Conservation (phyloP, 1,140 invertebrate genomes). For the Teleopsis dalmanni region DNA sequence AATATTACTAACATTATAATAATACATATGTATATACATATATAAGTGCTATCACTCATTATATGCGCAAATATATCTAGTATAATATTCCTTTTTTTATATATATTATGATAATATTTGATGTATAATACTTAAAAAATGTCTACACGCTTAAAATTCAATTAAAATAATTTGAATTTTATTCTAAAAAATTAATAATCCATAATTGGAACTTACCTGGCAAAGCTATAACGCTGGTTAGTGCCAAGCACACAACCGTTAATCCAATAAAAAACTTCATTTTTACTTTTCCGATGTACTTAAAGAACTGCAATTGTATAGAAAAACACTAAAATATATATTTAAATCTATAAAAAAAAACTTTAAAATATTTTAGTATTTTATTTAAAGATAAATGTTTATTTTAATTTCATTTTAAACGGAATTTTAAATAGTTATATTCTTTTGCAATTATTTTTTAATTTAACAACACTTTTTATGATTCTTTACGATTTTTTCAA, state of each 20-base stretch:
- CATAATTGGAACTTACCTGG: conserved; percentile 5
- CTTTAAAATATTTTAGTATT: neutral
- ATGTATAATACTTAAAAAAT: too few relatives aligned
- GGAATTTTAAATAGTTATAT: neutral
- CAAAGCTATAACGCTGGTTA: neutral
- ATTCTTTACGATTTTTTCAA: neutral
- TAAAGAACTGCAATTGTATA: neutral
- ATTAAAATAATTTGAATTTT: too few relatives aligned
- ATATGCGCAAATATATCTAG: neutral
- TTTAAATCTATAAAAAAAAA: neutral
- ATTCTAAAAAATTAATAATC: too few relatives aligned
- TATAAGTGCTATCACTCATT: neutral
- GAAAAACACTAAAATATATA: neutral
- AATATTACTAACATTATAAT: too few relatives aligned
- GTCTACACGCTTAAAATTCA: too few relatives aligned
- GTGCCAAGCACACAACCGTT: neutral
- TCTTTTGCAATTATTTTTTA: neutral
- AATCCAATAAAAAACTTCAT: conserved; percentile 1
- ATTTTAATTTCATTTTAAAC: neutral
- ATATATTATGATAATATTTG: neutral
- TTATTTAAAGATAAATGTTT: neutral
- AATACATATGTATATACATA: neutral
- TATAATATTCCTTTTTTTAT: neutral
- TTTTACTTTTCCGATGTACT: neutral
- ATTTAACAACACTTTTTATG: neutral